These are phyloP conservation scores for Pristionchus japonicus DNA, from an alignment of 2,888 invertebrate genomes.

Conservation along the genomic window DNA sequence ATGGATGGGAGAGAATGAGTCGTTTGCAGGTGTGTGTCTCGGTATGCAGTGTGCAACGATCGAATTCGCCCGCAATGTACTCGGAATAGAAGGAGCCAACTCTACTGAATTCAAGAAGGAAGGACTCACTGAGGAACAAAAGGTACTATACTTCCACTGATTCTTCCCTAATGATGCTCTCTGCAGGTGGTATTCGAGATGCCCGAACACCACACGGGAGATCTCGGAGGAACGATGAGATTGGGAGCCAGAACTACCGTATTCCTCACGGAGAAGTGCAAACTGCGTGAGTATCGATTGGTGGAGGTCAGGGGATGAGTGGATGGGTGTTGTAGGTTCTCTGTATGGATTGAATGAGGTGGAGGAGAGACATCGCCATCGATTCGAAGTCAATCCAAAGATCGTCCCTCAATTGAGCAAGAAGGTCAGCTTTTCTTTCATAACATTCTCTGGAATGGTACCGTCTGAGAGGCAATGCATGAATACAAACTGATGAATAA, in stretches of 20 bases:
- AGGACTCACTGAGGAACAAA: slow-evolving; percentile 56
- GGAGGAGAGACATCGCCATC: slow-evolving; percentile 95
- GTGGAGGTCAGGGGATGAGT: too few relatives aligned
- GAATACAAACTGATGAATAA: too few relatives aligned
- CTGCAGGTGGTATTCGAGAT: slow-evolving; percentile 88
- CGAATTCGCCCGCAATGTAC: slow-evolving; percentile 90
- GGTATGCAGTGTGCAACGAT: slow-evolving; percentile 96
- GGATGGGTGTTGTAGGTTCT: slow-evolving; percentile 54
- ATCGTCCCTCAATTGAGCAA: slow-evolving; percentile 86
- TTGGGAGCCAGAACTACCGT: slow-evolving; percentile 91
- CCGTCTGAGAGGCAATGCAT: too few relatives aligned
- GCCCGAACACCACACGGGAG: slow-evolving; percentile 95
- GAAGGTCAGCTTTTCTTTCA: slow-evolving; percentile 79
- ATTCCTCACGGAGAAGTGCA: slow-evolving; percentile 81
- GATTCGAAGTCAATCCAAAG: slow-evolving; percentile 92
- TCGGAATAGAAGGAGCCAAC: slow-evolving; percentile 85
- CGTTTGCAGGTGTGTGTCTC: slow-evolving; percentile 84
- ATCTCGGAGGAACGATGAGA: slow-evolving; percentile 96
- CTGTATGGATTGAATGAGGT: slow-evolving; percentile 78
- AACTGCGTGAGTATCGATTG: slow-evolving; percentile 74
- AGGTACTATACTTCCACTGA: slow-evolving; percentile 48
- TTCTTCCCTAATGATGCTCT: background rate
- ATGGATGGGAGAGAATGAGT: background rate
- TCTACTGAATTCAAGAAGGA: slow-evolving; percentile 87
- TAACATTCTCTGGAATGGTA: too few relatives aligned